A percentile compares a stretch with the other conserved stretches of the same genome.
phyloP scores from a whole-genome alignment of 2,113 vertebrate genomes.

The Macaca nemestrina region DNA sequence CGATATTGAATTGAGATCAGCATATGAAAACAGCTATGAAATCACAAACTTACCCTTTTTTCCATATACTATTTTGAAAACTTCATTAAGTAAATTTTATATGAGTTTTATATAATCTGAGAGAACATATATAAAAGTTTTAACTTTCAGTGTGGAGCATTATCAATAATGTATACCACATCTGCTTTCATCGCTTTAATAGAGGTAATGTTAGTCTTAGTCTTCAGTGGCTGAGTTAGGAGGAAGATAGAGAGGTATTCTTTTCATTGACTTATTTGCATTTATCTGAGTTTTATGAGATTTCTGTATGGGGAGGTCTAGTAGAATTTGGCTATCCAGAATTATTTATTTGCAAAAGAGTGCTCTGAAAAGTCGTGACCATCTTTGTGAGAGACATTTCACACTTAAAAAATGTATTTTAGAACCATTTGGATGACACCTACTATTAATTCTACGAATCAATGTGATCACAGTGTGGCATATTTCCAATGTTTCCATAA shows the following conservation, averaged over 20 bases:
- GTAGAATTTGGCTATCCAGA: background rate
- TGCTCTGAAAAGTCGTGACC: background rate
- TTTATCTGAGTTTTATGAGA: background rate
- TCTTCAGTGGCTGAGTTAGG: background rate
- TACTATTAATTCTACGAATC: background rate
- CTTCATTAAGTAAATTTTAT: background rate
- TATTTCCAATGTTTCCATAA: background rate
- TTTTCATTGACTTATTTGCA: background rate
- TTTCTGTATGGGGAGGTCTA: background rate
- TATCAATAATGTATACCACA: background rate
- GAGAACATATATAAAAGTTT: background rate
- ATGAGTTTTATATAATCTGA: background rate
- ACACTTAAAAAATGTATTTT: background rate
- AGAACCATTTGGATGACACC: background rate
- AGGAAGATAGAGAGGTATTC: background rate
- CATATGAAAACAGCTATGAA: constrained; percentile 63
- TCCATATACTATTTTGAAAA: constrained; percentile 15
- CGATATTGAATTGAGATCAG: constrained; percentile 67
- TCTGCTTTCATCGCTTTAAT: background rate
- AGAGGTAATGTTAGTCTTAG: background rate
- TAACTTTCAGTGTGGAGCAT: background rate
- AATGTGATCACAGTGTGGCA: background rate
- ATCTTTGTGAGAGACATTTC: background rate
- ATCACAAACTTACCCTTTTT: constrained; percentile 31
- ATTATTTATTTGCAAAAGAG: background rate